These are phyloP conservation scores for Staurois parvus DNA, from an alignment of 2,797 vertebrate genomes.

Conservation along the genomic window DNA sequence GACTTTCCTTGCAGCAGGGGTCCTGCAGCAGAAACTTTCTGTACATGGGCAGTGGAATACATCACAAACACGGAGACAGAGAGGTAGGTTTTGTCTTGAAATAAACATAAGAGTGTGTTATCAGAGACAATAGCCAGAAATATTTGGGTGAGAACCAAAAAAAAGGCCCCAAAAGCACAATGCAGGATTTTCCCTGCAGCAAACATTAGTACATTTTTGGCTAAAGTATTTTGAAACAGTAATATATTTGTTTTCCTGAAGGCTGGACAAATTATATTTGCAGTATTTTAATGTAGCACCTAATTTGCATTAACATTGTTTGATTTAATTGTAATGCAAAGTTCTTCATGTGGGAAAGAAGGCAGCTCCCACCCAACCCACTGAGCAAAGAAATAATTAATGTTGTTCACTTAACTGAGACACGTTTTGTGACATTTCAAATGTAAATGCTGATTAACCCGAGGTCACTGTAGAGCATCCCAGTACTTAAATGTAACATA, in stretches of 20 bases:
- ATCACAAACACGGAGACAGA: too few species aligned
- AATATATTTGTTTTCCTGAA: conserved; percentile 2
- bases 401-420: not conserved
- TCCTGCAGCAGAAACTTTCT: too few species aligned
- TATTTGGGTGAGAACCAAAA: too few species aligned
- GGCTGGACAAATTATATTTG: conserved; percentile 19
- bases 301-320: conserved; percentile 34
- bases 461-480: not conserved
- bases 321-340: conserved; percentile 28
- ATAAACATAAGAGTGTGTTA: too few species aligned
- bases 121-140: too few species aligned
- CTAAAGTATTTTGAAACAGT: not conserved
- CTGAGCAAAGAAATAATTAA: not conserved
- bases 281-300: not conserved
- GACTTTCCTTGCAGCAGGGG: too few species aligned
- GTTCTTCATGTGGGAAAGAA: not conserved
- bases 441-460: conserved; percentile 11
- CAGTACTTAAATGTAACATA: too few species aligned
- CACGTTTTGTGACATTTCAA: conserved; percentile 19
- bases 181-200: too few species aligned
- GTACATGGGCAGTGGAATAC: too few species aligned
- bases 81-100: too few species aligned
- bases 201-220: too few species aligned
- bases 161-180: too few species aligned
- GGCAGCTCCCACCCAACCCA: not conserved